A percentile compares a stretch with the other conserved stretches of the same genome.
These are phyloP conservation scores for Argyresthia albistria DNA, from an alignment of 2,888 invertebrate genomes.

Conservation along the genomic window DNA sequence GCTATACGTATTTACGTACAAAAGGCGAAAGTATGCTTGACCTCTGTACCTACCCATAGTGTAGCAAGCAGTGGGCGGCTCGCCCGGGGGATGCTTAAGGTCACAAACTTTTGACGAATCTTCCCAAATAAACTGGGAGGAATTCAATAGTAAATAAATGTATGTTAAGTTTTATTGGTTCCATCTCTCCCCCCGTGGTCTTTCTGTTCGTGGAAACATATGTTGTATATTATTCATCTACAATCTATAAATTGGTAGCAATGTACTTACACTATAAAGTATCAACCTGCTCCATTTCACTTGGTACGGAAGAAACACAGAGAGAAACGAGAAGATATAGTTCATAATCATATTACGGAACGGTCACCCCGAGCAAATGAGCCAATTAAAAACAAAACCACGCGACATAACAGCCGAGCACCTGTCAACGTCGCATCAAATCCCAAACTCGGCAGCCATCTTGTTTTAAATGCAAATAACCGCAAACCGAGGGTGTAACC, in stretches of 20 bases:
- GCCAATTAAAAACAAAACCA: slow-evolving; percentile 27
- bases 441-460: slow-evolving; percentile 47
- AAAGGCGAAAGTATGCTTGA: slow-evolving; percentile 52
- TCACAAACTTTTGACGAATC: slow-evolving; percentile 2
- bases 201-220: background rate
- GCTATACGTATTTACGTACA: slow-evolving; percentile 57
- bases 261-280: too few species aligned
- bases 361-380: slow-evolving; percentile 18
- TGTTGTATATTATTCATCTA: too few species aligned
- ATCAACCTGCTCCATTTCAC: too few species aligned
- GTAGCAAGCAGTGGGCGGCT: background rate
- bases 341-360: slow-evolving; percentile 25
- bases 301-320: too few species aligned
- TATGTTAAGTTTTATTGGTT: background rate
- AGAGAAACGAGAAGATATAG: background rate
- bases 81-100: slow-evolving; percentile 1
- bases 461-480: slow-evolving; percentile 63
- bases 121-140: background rate
- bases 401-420: slow-evolving; percentile 33
- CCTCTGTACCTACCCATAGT: slow-evolving; percentile 20
- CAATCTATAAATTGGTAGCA: too few species aligned
- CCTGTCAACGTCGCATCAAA: slow-evolving; percentile 60
- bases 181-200: background rate
- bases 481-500: slow-evolving; percentile 57
- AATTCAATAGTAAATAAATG: background rate